phyloP scores from a whole-genome alignment of 1,140 invertebrate species.

The Matsumurasca onukii region DNA sequence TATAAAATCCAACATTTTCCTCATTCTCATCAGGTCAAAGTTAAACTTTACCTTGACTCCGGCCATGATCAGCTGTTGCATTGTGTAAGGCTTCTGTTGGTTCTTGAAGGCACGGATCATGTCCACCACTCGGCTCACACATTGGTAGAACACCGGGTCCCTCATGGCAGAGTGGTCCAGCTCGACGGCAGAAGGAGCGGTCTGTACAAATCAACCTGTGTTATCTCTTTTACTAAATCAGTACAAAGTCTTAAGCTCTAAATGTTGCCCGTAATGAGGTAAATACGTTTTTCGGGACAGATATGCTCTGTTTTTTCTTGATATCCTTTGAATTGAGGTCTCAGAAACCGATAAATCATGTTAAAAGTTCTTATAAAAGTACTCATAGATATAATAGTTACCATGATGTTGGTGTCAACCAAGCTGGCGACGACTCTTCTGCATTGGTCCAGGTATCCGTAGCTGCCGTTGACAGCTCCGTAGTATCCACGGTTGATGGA shows the following conservation, averaged over 20 bases:
- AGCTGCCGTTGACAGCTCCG: constrained; percentile 62
- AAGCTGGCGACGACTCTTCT: constrained; percentile 50
- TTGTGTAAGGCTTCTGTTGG: constrained; percentile 52
- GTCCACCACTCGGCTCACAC: constrained; percentile 51
- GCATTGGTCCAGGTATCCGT: constrained; percentile 51
- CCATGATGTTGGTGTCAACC: constrained; percentile 60
- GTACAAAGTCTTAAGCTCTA: no score
- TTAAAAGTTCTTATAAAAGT: no score
- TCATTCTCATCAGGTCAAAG: no score
- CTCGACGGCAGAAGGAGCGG: constrained; percentile 52
- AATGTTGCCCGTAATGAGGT: no score
- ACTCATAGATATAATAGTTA: no score
- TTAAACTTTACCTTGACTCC: neutral
- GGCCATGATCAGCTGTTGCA: constrained; percentile 39
- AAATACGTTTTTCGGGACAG: no score
- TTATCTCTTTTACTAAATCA: constrained; percentile 25
- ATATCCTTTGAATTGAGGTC: no score
- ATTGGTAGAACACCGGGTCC: constrained; percentile 56
- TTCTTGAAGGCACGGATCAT: constrained; percentile 55
- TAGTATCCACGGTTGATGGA: constrained; percentile 68
- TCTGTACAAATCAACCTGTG: constrained; percentile 35
- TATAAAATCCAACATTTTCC: no score
- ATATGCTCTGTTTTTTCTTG: no score
- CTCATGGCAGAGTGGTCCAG: constrained; percentile 49
- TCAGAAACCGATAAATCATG: no score